phyloP scores from a whole-genome alignment of 64 coral and sea anemone genomes.

The Montipora foliosa region DNA sequence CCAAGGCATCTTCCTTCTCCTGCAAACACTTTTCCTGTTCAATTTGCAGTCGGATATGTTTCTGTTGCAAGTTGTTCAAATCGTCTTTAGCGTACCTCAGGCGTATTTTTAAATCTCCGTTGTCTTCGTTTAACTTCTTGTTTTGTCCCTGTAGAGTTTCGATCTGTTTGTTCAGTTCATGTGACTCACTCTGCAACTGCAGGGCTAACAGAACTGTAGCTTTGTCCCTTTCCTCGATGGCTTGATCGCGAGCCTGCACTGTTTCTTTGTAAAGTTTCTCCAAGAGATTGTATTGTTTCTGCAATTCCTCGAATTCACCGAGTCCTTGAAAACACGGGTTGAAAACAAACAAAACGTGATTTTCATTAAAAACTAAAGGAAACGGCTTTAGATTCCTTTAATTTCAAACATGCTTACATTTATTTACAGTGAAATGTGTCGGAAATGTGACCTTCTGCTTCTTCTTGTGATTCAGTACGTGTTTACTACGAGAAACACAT shows the following conservation, averaged over 20 bases:
- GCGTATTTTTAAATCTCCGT: constrained; percentile 74
- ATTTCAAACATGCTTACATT: too few species aligned
- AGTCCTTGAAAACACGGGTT: constrained; percentile 45
- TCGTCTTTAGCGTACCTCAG: constrained; percentile 70
- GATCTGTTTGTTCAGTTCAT: constrained; percentile 68
- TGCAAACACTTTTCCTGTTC: constrained; percentile 71
- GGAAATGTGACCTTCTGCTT: too few species aligned
- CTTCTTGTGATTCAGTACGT: too few species aligned
- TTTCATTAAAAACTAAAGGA: not conserved
- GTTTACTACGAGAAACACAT: too few species aligned
- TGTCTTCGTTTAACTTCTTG: constrained; percentile 45
- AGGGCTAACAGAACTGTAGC: constrained; percentile 77
- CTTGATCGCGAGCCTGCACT: constrained; percentile 66
- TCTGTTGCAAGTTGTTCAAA: constrained; percentile 75
- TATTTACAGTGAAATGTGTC: too few species aligned
- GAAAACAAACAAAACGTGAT: not conserved
- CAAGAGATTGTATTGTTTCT: constrained; percentile 58
- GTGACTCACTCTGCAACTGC: constrained; percentile 76
- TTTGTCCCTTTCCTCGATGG: constrained; percentile 84
- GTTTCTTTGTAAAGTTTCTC: constrained; percentile 71
- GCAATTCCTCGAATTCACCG: constrained; percentile 76
- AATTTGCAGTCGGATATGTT: constrained; percentile 66
- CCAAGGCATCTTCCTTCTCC: constrained; percentile 57
- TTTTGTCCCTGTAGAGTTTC: constrained; percentile 55
- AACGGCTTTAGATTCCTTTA: not conserved